These are phyloP conservation scores for Ardeotis arabs DNA, from an alignment of 2,113 vertebrate genomes.

Conservation along the genomic window DNA sequence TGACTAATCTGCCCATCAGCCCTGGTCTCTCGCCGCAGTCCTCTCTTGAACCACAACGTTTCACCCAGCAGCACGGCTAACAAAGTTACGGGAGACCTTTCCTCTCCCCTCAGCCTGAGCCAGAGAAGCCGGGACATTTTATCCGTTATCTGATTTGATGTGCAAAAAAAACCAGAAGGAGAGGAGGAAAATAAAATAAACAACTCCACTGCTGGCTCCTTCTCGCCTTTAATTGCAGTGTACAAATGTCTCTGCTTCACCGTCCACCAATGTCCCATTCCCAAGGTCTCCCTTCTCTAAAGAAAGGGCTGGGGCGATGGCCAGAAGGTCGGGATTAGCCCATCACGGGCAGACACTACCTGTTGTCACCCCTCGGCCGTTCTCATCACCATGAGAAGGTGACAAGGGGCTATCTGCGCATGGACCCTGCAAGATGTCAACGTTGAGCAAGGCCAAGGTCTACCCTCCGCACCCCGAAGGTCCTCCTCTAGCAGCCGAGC, in stretches of 20 bases:
- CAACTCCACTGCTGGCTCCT: neutral
- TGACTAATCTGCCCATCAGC: neutral
- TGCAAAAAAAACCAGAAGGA: neutral
- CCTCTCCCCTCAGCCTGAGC: neutral
- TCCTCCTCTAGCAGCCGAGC: neutral
- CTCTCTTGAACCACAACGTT: neutral
- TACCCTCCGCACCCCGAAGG: neutral
- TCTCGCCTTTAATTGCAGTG: neutral
- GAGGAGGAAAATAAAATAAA: no score
- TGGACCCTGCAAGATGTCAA: neutral
- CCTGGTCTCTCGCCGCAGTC: neutral
- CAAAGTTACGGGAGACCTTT: neutral
- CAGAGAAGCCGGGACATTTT: neutral
- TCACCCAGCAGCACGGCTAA: neutral
- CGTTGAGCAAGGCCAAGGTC: neutral
- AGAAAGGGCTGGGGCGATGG: neutral
- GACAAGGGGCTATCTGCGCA: neutral
- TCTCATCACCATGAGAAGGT: neutral
- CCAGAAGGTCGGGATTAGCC: neutral
- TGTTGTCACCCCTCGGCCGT: neutral
- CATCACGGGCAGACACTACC: neutral
- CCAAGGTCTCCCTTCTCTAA: neutral
- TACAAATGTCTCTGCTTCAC: neutral
- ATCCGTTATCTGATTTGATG: neutral
- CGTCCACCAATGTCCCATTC: neutral